Conservation (phyloP, 2,797 vertebrate species). For the Philypnodon macrostomus region DNA sequence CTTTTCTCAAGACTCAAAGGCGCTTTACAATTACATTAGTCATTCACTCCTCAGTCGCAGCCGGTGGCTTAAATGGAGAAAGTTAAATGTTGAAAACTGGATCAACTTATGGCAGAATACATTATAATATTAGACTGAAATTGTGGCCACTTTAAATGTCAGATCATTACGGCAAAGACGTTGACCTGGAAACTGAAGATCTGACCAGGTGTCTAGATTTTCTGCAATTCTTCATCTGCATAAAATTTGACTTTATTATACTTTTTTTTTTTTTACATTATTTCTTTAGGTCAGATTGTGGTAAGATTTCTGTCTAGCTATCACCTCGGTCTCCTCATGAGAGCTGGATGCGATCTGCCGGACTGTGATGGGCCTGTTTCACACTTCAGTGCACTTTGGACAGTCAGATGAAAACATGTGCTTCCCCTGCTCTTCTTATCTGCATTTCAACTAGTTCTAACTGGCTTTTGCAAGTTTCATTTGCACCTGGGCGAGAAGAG, state of each 20-base stretch:
- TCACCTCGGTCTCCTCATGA: background rate
- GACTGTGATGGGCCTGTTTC: conserved; percentile 1
- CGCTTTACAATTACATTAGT: no score
- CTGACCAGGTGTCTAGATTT: conserved; percentile 31
- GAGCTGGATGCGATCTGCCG: background rate
- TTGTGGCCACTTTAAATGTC: conserved; percentile 29
- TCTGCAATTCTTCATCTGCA: conserved; percentile 12
- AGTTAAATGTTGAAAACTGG: no score
- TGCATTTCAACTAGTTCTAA: background rate
- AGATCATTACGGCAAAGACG: conserved; percentile 32
- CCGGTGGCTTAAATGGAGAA: no score
- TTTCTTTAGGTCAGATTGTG: background rate
- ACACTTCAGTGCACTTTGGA: conserved; percentile 9
- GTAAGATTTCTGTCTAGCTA: background rate
- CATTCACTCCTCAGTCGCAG: no score
- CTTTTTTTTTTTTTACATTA: no score
- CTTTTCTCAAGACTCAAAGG: no score
- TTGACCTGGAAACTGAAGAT: no score
- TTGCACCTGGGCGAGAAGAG: no score
- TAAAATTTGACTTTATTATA: background rate
- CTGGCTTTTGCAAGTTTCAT: background rate
- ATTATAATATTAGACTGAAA: no score
- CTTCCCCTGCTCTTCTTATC: conserved; percentile 1
- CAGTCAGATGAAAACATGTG: conserved; percentile 8
- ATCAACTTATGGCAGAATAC: no score